Percentiles rank a stretch among this genome's conserved stretches.
Evolutionary conservation across 1,140 invertebrate species (phyloP).

Genomic region (Drosophila mojavensis): DNA sequence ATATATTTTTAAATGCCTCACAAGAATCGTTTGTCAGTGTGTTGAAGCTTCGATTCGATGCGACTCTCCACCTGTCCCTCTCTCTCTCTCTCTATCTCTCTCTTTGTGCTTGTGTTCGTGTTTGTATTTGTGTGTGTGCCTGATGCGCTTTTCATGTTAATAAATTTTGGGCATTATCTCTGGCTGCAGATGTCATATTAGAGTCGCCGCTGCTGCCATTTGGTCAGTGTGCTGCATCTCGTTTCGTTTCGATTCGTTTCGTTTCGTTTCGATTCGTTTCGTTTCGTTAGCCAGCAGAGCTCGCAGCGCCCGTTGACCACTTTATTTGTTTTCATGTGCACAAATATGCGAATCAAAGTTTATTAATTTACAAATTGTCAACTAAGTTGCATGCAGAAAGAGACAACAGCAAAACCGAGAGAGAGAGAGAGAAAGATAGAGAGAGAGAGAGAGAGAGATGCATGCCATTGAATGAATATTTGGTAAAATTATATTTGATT

Average conservation of each 20-base stretch:
- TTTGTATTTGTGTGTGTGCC: slow-evolving; percentile 27
- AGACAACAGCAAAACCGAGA: not conserved
- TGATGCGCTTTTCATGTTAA: slow-evolving; percentile 64
- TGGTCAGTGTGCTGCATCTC: slow-evolving; percentile 57
- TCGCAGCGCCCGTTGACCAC: slow-evolving; percentile 35
- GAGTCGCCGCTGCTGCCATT: slow-evolving; percentile 30
- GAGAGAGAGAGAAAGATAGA: not conserved
- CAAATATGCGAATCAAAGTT: slow-evolving; percentile 72
- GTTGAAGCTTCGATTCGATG: too few relatives aligned
- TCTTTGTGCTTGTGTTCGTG: too few relatives aligned
- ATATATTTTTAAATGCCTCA: too few relatives aligned
- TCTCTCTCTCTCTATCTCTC: too few relatives aligned
- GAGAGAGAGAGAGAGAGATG: not conserved
- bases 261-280: slow-evolving; percentile 25
- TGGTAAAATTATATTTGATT: slow-evolving; percentile 15
- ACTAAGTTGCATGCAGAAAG: slow-evolving; percentile 45
- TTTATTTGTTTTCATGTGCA: slow-evolving; percentile 56
- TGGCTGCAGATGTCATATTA: slow-evolving; percentile 29
- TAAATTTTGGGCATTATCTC: slow-evolving; percentile 75
- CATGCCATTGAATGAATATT: not conserved
- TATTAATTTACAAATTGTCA: slow-evolving; percentile 76
- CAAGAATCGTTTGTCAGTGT: too few relatives aligned
- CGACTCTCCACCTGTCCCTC: too few relatives aligned
- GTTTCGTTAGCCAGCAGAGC: not conserved
- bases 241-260: slow-evolving; percentile 19